Conservation (phyloP, 2,888 invertebrate genomes). For the Acronicta psi region DNA sequence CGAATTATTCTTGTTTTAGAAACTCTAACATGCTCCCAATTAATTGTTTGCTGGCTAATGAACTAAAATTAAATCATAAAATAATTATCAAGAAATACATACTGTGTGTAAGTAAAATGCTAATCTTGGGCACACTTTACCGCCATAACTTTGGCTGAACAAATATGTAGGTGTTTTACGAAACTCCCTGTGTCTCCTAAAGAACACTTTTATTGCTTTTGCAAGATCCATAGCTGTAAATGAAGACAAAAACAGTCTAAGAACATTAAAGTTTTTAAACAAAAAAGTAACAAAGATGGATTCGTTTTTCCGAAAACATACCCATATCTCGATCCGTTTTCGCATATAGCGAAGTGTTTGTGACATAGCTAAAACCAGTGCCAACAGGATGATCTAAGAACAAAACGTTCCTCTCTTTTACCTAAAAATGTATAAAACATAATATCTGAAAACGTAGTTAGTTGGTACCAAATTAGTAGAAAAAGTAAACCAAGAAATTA, state of each 20-base stretch:
- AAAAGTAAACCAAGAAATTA: too few relatives aligned
- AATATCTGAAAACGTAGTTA: background rate
- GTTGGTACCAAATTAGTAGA: too few relatives aligned
- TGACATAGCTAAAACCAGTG: conserved; percentile 95
- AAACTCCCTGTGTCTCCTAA: conserved; percentile 91
- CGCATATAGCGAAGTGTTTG: conserved; percentile 75
- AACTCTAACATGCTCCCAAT: too few relatives aligned
- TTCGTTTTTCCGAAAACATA: conserved; percentile 52
- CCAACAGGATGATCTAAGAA: conserved; percentile 98
- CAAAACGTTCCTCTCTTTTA: conserved; percentile 93
- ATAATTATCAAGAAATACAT: conserved; percentile 42
- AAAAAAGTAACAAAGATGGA: background rate
- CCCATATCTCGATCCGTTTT: conserved; percentile 79
- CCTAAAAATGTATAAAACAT: conserved; percentile 77
- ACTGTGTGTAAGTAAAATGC: conserved; percentile 78
- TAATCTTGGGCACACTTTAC: conserved; percentile 93
- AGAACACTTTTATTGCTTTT: conserved; percentile 91
- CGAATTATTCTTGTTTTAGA: too few relatives aligned
- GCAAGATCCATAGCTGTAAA: conserved; percentile 92
- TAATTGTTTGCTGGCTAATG: too few relatives aligned
- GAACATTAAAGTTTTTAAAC: background rate
- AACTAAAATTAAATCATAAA: background rate
- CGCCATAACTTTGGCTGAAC: conserved; percentile 97
- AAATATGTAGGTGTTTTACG: conserved; percentile 93
- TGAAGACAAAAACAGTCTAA: conserved; percentile 7